phyloP scores from a whole-genome alignment of 2,113 vertebrate genomes.

The Sylvietta virens region DNA sequence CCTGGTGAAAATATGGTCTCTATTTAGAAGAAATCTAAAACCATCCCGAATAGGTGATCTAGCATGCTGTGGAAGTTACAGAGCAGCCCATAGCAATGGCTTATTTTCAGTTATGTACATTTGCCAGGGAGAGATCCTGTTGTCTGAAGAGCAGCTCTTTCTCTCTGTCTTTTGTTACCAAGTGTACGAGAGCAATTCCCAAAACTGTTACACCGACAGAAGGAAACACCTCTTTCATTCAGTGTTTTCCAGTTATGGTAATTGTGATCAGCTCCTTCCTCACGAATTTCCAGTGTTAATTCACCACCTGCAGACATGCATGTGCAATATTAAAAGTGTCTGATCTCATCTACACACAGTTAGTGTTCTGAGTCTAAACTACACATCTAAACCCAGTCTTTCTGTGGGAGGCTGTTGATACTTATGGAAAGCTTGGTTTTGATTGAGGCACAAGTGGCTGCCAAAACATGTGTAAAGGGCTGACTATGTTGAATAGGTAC shows the following conservation, averaged over 20 bases:
- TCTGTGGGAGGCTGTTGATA: neutral
- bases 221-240: neutral
- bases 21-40: neutral
- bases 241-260: neutral
- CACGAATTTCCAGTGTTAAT: neutral
- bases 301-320: neutral
- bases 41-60: neutral
- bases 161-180: neutral
- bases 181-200: neutral
- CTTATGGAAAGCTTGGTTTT: neutral
- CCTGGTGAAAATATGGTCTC: neutral
- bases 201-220: neutral
- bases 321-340: neutral
- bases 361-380: neutral
- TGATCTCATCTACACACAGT: neutral
- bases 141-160: neutral
- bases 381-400: fast-evolving
- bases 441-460: neutral
- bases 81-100: neutral
- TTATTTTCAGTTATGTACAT: neutral
- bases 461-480: neutral
- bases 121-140: neutral
- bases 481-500: neutral
- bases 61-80: neutral
- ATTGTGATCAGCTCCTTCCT: neutral